Conservation (phyloP, 2,888 invertebrate genomes). For the Lottia scabra region DNA sequence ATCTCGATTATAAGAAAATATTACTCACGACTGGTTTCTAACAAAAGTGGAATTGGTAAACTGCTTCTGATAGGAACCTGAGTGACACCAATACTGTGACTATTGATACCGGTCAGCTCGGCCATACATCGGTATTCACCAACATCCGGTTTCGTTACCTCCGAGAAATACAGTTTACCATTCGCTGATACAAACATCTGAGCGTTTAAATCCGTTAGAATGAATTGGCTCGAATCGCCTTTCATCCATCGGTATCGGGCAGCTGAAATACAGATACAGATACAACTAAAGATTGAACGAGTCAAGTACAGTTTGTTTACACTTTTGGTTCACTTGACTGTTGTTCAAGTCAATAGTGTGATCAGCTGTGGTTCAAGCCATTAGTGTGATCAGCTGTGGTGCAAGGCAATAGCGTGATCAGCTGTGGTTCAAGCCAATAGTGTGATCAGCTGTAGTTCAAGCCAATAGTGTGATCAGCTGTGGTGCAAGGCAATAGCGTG, state of each 20-base stretch:
- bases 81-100: conserved; percentile 37
- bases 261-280: conserved; percentile 31
- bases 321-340: too few relatives aligned
- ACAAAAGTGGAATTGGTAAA: conserved; percentile 56
- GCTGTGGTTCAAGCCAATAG: too few relatives aligned
- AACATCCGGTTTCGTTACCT: conserved; percentile 81
- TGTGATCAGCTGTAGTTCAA: too few relatives aligned
- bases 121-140: conserved; percentile 48
- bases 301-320: too few relatives aligned
- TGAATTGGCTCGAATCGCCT: conserved; percentile 89
- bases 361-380: too few relatives aligned
- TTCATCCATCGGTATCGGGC: conserved; percentile 86
- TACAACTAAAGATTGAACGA: too few relatives aligned
- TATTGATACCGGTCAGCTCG: conserved; percentile 37
- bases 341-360: too few relatives aligned
- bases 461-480: too few relatives aligned
- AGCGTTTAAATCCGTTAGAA: conserved; percentile 86
- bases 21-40: not conserved
- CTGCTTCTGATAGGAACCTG: conserved; percentile 53
- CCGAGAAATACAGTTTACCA: conserved; percentile 94
- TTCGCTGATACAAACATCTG: conserved; percentile 91
- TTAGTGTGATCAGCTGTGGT: too few relatives aligned
- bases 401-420: too few relatives aligned
- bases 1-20: too few relatives aligned
- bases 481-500: too few relatives aligned